Evolutionary conservation across 2,797 vertebrate genomes (phyloP).

Genomic region (Novumbra hubbsi): DNA sequence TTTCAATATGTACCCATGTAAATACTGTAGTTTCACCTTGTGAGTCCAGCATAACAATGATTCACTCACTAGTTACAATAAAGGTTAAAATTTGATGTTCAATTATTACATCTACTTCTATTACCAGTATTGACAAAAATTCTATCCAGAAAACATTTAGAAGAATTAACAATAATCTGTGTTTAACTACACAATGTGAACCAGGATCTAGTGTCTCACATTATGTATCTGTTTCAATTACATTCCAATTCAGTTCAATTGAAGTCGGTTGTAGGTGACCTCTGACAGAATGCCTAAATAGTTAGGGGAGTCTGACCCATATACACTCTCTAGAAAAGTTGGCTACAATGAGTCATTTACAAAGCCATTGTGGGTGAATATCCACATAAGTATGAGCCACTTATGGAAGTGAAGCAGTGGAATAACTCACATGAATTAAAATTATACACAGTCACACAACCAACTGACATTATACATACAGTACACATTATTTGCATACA

Average conservation of each 20-base stretch:
- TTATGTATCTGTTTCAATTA: neutral
- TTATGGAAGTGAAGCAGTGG: neutral
- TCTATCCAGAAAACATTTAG: neutral
- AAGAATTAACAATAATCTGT: too few relatives aligned
- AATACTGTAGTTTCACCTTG: neutral
- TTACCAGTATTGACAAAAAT: neutral
- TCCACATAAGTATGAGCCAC: neutral
- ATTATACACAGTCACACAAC: neutral
- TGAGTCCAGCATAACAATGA: neutral
- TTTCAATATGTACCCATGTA: neutral
- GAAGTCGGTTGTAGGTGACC: too few relatives aligned
- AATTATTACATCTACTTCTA: neutral
- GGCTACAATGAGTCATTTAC: too few relatives aligned
- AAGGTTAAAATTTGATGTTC: too few relatives aligned
- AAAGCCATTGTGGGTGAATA: neutral
- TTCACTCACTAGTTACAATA: neutral
- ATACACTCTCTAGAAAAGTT: too few relatives aligned
- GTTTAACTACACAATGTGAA: neutral
- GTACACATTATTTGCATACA: too few relatives aligned
- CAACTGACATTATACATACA: neutral
- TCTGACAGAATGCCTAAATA: too few relatives aligned
- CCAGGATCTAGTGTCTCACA: neutral
- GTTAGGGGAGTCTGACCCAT: too few relatives aligned
- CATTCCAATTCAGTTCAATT: neutral
- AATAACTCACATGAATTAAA: neutral